These are phyloP conservation scores for Phrynocephalus vlangalii DNA, from an alignment of 2,797 vertebrate genomes.

Conservation along the genomic window DNA sequence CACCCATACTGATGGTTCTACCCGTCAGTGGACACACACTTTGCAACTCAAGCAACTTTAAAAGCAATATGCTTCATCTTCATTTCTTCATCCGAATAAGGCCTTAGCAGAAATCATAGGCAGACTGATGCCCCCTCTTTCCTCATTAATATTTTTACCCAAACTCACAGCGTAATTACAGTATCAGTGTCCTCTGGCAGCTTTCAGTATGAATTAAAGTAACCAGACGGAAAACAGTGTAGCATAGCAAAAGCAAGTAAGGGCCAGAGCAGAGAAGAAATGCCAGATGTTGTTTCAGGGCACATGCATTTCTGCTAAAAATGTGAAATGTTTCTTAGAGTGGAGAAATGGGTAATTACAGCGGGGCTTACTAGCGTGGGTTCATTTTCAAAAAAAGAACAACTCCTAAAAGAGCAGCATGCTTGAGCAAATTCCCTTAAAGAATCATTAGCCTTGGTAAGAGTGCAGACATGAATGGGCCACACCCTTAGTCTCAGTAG, in stretches of 20 bases:
- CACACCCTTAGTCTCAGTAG: neutral
- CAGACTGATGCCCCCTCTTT: neutral
- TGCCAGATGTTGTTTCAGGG: neutral
- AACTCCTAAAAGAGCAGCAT: neutral
- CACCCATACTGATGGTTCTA: neutral
- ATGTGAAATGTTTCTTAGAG: neutral
- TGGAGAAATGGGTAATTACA: neutral
- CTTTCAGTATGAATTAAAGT: conserved; percentile 17
- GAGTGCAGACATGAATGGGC: neutral
- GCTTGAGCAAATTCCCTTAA: neutral
- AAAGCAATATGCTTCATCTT: neutral
- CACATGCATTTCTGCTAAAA: neutral
- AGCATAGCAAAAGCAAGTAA: neutral
- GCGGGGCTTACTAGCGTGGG: neutral
- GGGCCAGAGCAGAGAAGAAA: neutral
- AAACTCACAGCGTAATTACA: conserved; percentile 19
- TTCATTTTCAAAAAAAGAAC: neutral
- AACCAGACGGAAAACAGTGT: conserved; percentile 18
- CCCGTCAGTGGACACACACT: neutral
- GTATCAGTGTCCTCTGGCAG: conserved; percentile 4
- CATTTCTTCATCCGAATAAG: conserved; percentile 10
- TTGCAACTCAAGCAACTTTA: neutral
- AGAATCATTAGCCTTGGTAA: neutral
- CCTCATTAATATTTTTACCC: neutral
- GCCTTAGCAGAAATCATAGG: conserved; percentile 14